Base-by-base conservation (phyloP, 92 coral and sea anemone genomes). In the Pocillopora grandis region DNA sequence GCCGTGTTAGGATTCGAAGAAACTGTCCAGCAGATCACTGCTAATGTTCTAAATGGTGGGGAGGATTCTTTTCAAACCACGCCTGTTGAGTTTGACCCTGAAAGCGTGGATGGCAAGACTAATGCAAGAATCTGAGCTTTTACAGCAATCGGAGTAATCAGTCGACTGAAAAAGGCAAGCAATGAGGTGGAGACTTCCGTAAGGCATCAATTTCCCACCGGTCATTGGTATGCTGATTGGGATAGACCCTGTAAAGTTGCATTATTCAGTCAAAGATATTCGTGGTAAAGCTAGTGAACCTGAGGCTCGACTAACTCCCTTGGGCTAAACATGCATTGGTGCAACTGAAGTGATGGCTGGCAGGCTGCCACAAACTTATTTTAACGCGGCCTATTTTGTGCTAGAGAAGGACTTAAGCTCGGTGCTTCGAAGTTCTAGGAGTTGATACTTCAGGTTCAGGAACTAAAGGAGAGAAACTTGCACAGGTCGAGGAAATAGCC, bases 261-360 rank as follows among this genome's bases (percentile, higher is more conserved):
- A 78, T 57, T 91, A 79, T 61, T 88, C 92, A 48, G 16, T 81
- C 18, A 42, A 66, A 69, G 91, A 91, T 75, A 17, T 77, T 49
- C 65, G 87, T 42, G 91, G 94, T 12, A 23, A 76, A 13, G 83
- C 88, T 59, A 87, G 87, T 37, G 86, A 85, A 49, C 88, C 90
- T 10, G 76, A 81, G 16, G 91, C 90, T 16, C 75, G 91, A 70
- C 64, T 84, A 31, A 88, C 88, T 7, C 92, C 92, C 5, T 74
- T 88, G 23, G 88, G 92, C 58, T 91, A 92, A 90, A 91, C 94
- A 12, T 91, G 94, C 37, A 84, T 91, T 52, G 89, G 94, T 21
- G 49, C 62, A 7, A 84, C 88, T 2, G 76, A 74, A 19, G 49
- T 21, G 66, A 12, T 11, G 12, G 66, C 23, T 20, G 52, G 61